Conservation (phyloP, 2,797 vertebrate species). For the Euthynnus affinis region DNA sequence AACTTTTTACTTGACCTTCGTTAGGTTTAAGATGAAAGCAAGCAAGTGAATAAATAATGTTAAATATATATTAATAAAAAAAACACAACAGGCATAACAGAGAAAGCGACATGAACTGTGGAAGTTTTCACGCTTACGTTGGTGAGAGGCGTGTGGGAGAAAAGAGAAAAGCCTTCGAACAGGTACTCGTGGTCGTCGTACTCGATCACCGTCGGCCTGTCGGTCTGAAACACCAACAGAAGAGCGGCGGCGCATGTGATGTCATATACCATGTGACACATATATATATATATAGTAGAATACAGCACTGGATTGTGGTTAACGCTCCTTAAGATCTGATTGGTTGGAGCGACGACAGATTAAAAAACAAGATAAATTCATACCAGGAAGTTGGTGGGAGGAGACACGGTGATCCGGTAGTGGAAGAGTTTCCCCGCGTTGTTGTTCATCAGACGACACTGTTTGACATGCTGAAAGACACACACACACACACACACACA, state of each 20-base stretch:
- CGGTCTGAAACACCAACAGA: constrained; percentile 86
- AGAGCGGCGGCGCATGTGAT: too few relatives aligned
- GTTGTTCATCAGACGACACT: constrained; percentile 96
- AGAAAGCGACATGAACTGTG: too few relatives aligned
- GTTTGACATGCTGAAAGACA: constrained; percentile 87
- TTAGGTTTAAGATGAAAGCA: constrained; percentile 1
- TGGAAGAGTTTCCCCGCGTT: constrained; percentile 96
- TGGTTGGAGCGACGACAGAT: too few relatives aligned
- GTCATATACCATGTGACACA: too few relatives aligned
- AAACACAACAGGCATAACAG: constrained; percentile 1
- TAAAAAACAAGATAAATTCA: constrained; percentile 43
- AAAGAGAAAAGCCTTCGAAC: constrained; percentile 99
- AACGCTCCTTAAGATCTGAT: too few relatives aligned
- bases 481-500: too few relatives aligned
- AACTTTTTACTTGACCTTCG: background rate
- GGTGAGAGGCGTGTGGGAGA: constrained; percentile 94
- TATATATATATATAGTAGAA: too few relatives aligned
- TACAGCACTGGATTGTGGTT: too few relatives aligned
- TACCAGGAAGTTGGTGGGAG: constrained; percentile 99
- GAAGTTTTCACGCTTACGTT: too few relatives aligned
- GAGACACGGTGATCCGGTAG: constrained; percentile 97
- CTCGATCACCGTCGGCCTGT: constrained; percentile 97
- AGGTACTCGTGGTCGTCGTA: constrained; percentile 99
- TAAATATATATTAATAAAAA: constrained; percentile 11
- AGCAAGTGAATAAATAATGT: constrained; percentile 21